These are phyloP conservation scores for Pangasius sanitwongsei DNA, from an alignment of 2,797 vertebrate species.

Conservation along the genomic window DNA sequence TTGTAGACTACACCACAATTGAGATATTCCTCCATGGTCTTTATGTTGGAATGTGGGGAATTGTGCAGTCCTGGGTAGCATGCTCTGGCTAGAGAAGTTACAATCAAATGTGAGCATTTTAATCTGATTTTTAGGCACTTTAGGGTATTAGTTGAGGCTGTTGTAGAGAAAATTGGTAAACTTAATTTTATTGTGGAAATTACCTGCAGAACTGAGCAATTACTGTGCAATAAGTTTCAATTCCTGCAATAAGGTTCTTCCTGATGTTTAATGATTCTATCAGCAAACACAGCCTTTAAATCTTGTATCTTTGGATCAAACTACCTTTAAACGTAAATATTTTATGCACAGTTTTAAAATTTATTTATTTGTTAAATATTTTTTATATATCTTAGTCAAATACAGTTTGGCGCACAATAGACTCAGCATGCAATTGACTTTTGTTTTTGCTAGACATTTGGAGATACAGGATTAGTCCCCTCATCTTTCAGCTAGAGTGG, in stretches of 20 bases:
- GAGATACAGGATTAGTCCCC: neutral
- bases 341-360: too few species aligned
- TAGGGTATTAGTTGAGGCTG: neutral
- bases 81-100: slow-evolving; percentile 41
- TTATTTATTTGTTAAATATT: neutral
- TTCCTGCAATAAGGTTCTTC: neutral
- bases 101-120: slow-evolving; percentile 14
- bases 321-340: neutral
- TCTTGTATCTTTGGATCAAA: neutral
- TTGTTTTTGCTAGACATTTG: neutral
- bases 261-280: neutral
- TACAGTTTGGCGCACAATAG: neutral
- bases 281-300: neutral
- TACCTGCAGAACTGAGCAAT: neutral
- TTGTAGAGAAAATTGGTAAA: neutral
- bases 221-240: neutral
- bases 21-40: slow-evolving; percentile 64
- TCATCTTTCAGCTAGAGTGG: slow-evolving; percentile 4
- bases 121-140: neutral
- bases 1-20: slow-evolving; percentile 63
- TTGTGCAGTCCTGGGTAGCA: slow-evolving; percentile 59
- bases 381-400: neutral
- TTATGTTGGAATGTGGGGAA: slow-evolving; percentile 63
- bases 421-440: neutral
- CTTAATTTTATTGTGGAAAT: neutral